Percentiles rank a stretch among this genome's conserved stretches.
phyloP scores from a whole-genome alignment of 2,888 invertebrate species.

The Omphaloscelis lunosa region DNA sequence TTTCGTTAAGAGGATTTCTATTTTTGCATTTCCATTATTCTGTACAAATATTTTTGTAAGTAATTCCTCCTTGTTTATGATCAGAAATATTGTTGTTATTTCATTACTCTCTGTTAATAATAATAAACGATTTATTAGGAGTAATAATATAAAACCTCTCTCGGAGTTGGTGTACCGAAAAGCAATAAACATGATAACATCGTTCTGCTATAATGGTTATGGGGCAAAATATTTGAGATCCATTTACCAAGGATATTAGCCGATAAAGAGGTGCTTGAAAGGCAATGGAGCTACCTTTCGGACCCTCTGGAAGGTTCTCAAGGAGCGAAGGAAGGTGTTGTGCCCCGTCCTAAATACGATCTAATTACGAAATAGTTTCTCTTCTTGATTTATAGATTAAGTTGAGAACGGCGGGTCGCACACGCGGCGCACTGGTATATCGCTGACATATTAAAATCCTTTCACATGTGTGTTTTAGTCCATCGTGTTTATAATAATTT shows the following conservation, averaged over 20 bases:
- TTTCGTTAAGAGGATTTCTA: slow-evolving; percentile 87
- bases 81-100: slow-evolving; percentile 47
- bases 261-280: slow-evolving; percentile 90
- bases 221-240: slow-evolving; percentile 88
- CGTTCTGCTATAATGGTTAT: slow-evolving; percentile 83
- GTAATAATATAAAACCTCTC: slow-evolving; percentile 67
- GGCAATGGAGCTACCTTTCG: slow-evolving; percentile 87
- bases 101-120: slow-evolving; percentile 57
- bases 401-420: slow-evolving; percentile 83
- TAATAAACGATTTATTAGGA: slow-evolving; percentile 63
- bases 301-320: slow-evolving; percentile 88
- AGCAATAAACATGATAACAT: slow-evolving; percentile 86
- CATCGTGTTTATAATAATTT: slow-evolving; percentile 50
- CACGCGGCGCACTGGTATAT: slow-evolving; percentile 82
- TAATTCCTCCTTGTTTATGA: slow-evolving; percentile 55
- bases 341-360: slow-evolving; percentile 90
- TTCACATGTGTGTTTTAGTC: slow-evolving; percentile 70
- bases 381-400: slow-evolving; percentile 91
- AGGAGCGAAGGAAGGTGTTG: slow-evolving; percentile 88
- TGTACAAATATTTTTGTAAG: slow-evolving; percentile 45
- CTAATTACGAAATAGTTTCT: slow-evolving; percentile 91
- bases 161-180: slow-evolving; percentile 68
- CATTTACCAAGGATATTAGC: slow-evolving; percentile 89
- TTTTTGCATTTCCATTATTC: slow-evolving; percentile 68
- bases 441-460: slow-evolving; percentile 86